phyloP scores from a whole-genome alignment of 2,888 invertebrate genomes.

The Orgyia antiqua region DNA sequence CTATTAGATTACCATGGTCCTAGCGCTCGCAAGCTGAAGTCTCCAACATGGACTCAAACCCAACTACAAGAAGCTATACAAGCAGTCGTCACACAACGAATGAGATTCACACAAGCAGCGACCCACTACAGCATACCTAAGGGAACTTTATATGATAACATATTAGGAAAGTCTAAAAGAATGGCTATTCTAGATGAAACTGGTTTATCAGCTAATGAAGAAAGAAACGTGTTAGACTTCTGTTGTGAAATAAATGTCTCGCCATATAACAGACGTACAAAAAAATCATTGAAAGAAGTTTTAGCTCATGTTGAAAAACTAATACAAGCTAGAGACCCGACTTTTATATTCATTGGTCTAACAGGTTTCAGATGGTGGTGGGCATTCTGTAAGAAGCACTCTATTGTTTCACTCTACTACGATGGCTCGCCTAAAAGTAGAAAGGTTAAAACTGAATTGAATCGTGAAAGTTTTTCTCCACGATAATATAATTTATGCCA shows the following conservation, averaged over 20 bases:
- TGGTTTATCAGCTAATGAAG: constrained; percentile 79
- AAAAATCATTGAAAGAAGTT: constrained; percentile 81
- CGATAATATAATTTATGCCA: too few species aligned
- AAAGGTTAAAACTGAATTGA: constrained; percentile 32
- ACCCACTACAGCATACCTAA: constrained; percentile 85
- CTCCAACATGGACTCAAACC: constrained; percentile 85
- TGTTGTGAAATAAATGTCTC: constrained; percentile 85
- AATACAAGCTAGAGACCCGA: constrained; percentile 76
- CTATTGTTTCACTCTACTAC: constrained; percentile 79
- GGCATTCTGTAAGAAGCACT: constrained; percentile 89
- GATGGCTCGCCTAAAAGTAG: constrained; percentile 34
- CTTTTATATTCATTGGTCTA: constrained; percentile 83
- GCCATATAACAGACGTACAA: constrained; percentile 84
- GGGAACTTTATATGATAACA: constrained; percentile 87
- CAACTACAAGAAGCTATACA: constrained; percentile 87
- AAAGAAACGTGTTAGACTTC: constrained; percentile 82
- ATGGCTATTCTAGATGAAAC: constrained; percentile 87
- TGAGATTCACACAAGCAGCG: constrained; percentile 88
- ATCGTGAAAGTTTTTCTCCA: too few species aligned
- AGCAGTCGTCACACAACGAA: constrained; percentile 85
- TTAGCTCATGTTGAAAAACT: constrained; percentile 82
- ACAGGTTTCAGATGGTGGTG: constrained; percentile 89
- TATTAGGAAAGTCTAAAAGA: constrained; percentile 85
- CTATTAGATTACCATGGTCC: constrained; percentile 75
- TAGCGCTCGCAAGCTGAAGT: constrained; percentile 70